Base-by-base conservation (phyloP, 2,113 vertebrate species). In the Abramis brama region DNA sequence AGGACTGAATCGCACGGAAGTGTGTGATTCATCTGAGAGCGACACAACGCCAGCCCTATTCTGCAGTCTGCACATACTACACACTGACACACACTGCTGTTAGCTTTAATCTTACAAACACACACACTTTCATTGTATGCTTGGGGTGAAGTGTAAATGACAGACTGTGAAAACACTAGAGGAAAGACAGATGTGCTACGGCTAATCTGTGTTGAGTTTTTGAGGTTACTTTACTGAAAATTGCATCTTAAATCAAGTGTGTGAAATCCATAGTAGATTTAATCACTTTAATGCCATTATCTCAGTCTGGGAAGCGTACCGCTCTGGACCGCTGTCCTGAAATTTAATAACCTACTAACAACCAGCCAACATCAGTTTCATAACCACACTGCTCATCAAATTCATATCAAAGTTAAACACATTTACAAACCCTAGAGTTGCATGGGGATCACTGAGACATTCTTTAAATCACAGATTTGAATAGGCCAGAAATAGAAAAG, bases 131-230 rank as follows among this genome's bases (percentile, higher is more conserved):
- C 47, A 74, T 73, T 71, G 68, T 73, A 23, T 39, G 30, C 47
- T 36, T 55, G 39, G 79, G 19, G 7, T 66, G 60, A 82, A 68
- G 62, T 66, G 62, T 52, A 82, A 82, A 82, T 68, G 62, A 82
- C 79, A 82, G 59, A 66, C 62, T 82, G 62, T 68, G 79, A 82
- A 50, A 15, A 82, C 25, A 82, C 79, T 30, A 52, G 25, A 82
- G 43, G 10, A 82, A 52, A 52, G 25, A 25, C 39, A 68, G 60
- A 82, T 68, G 62, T 5, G 79, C 79, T 66, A 68, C 23, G 60
- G 60, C 62, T 82, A 68, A 82, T 82, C 23, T 82, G 27, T 66
- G 60, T 66, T 82, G 79, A 82, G 79, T 30, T 68, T 82, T 82
- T 82, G 79, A 82, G 60, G 79, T 82, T 82, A 33, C 43, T 82